Evolutionary conservation across 2,113 vertebrate genomes (phyloP).

Genomic region (Eurystomus gularis): DNA sequence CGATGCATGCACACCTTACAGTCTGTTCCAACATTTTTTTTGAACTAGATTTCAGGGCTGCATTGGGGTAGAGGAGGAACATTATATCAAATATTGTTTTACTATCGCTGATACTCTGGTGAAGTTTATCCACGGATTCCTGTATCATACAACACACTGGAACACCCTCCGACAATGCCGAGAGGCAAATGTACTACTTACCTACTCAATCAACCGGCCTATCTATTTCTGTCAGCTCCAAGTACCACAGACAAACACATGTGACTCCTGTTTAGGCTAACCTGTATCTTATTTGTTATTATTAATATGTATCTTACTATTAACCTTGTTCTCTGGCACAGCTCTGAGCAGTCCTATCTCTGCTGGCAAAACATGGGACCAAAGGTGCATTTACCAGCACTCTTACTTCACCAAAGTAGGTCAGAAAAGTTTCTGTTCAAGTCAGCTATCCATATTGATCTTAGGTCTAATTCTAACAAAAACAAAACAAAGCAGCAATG

Average conservation of each 20-base stretch:
- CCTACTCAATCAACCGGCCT: not conserved
- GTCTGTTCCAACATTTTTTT: not conserved
- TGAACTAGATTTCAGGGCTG: not conserved
- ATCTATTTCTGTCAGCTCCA: not conserved
- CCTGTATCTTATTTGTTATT: not conserved
- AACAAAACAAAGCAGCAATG: not conserved
- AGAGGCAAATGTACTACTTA: not conserved
- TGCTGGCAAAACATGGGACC: not conserved
- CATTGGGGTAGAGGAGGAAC: rapidly evolving
- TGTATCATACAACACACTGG: rapidly evolving
- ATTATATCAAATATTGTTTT: not conserved
- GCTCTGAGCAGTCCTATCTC: not conserved
- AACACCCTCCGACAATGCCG: not conserved
- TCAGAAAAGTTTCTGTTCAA: not conserved
- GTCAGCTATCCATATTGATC: not conserved
- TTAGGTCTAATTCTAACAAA: not conserved
- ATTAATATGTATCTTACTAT: too few relatives aligned
- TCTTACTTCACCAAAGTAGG: not conserved
- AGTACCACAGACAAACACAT: not conserved
- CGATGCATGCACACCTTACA: rapidly evolving
- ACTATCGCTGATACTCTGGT: too few relatives aligned
- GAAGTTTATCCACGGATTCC: not conserved
- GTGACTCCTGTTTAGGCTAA: not conserved
- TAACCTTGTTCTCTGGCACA: not conserved
- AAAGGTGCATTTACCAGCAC: not conserved